Conservation (phyloP, 2,113 vertebrate genomes). For the Pseudopodoces humilis region DNA sequence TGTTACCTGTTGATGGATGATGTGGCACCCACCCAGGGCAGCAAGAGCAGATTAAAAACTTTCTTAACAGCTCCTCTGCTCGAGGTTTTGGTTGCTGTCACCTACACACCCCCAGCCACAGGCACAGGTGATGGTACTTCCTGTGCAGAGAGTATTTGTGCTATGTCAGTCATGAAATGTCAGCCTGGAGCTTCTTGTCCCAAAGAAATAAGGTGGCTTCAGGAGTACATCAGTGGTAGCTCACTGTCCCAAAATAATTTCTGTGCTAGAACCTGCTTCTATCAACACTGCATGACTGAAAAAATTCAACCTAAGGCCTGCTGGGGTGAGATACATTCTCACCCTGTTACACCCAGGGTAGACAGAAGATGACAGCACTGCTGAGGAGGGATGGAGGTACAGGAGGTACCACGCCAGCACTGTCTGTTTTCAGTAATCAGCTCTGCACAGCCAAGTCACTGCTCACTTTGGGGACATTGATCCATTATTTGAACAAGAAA, state of each 20-base stretch:
- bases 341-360: neutral
- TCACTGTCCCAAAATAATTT: neutral
- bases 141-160: neutral
- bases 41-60: neutral
- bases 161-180: neutral
- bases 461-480: neutral
- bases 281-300: neutral
- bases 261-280: neutral
- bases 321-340: neutral
- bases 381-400: neutral
- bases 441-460: neutral
- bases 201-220: neutral
- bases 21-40: neutral
- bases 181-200: neutral
- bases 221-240: neutral
- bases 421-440: neutral
- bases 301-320: neutral
- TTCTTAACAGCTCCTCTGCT: neutral
- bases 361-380: neutral
- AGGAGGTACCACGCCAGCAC: neutral
- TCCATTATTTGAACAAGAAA: neutral
- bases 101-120: rapidly evolving
- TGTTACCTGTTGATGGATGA: neutral
- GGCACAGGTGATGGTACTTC: neutral
- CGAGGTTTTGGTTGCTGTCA: neutral